Percentiles rank a stretch among this genome's conserved stretches.
Evolutionary conservation across 2,797 vertebrate species (phyloP).

Genomic region (Poecilia picta): DNA sequence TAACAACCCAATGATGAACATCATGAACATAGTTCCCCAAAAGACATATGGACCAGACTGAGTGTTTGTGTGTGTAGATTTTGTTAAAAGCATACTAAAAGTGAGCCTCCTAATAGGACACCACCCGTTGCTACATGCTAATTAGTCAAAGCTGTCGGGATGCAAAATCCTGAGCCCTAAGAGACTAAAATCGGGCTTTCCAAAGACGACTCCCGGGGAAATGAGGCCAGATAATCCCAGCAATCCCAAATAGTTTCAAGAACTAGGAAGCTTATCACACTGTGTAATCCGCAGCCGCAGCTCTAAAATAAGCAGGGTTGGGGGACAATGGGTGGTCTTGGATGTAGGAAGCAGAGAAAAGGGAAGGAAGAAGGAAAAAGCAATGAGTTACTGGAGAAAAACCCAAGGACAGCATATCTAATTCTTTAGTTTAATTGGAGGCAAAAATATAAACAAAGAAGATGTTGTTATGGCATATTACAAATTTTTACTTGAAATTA

Average conservation of each 20-base stretch:
- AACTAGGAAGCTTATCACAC: constrained; percentile 88
- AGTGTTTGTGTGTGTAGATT: constrained; percentile 30
- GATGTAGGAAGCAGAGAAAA: constrained; percentile 63
- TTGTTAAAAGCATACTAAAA: constrained; percentile 75
- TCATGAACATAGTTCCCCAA: neutral
- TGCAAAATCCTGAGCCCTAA: constrained; percentile 76
- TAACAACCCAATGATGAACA: neutral
- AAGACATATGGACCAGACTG: constrained; percentile 1
- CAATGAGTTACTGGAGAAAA: constrained; percentile 38
- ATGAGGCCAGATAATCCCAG: constrained; percentile 82
- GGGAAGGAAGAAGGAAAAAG: constrained; percentile 47
- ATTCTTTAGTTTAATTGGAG: neutral
- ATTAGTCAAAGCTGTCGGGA: constrained; percentile 78
- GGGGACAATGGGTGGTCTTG: constrained; percentile 47
- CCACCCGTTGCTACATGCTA: constrained; percentile 71
- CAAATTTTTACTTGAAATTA: neutral
- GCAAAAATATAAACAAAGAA: constrained; percentile 4
- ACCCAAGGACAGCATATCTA: constrained; percentile 10
- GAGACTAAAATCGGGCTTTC: constrained; percentile 74
- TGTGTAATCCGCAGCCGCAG: constrained; percentile 78
- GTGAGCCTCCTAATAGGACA: constrained; percentile 67
- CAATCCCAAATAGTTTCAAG: constrained; percentile 84
- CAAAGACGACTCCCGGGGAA: constrained; percentile 74
- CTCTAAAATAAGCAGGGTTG: constrained; percentile 55
- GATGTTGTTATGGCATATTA: neutral